Evolutionary conservation across 2,888 invertebrate genomes (phyloP).

Genomic region (Polydrusus pterygomalis): DNA sequence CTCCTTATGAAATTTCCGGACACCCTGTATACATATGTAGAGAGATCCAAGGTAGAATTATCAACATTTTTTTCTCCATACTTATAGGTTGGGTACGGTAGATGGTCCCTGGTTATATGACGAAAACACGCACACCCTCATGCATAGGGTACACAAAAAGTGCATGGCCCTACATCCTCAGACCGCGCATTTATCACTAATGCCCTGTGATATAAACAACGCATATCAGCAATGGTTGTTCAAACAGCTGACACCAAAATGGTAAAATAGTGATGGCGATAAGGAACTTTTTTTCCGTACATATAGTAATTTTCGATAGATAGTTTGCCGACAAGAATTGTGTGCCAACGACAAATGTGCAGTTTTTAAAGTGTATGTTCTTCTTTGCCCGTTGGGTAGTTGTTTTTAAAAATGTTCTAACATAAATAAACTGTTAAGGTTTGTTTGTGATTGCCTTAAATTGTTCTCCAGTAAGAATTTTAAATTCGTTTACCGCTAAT

Average conservation of each 20-base stretch:
- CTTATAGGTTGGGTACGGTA: conserved; percentile 83
- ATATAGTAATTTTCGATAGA: neutral
- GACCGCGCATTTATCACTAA: conserved; percentile 84
- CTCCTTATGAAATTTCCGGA: no score
- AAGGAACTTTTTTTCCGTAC: neutral
- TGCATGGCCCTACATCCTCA: conserved; percentile 91
- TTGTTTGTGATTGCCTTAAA: no score
- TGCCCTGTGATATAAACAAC: conserved; percentile 89
- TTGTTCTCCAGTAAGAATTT: no score
- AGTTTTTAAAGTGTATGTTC: no score
- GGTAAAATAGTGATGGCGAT: conserved; percentile 68
- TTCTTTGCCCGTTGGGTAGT: no score
- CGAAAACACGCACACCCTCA: conserved; percentile 81
- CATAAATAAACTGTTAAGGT: no score
- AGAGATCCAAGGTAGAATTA: no score
- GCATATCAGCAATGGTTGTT: conserved; percentile 93
- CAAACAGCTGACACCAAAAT: conserved; percentile 82
- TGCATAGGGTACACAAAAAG: conserved; percentile 85
- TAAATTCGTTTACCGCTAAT: no score
- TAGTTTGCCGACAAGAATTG: neutral
- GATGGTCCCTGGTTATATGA: conserved; percentile 97
- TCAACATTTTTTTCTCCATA: conserved; percentile 26
- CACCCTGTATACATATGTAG: no score
- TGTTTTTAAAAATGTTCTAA: no score
- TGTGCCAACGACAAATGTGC: neutral